Conservation (phyloP, 2,888 invertebrate genomes). For the Pandemis heparana region DNA sequence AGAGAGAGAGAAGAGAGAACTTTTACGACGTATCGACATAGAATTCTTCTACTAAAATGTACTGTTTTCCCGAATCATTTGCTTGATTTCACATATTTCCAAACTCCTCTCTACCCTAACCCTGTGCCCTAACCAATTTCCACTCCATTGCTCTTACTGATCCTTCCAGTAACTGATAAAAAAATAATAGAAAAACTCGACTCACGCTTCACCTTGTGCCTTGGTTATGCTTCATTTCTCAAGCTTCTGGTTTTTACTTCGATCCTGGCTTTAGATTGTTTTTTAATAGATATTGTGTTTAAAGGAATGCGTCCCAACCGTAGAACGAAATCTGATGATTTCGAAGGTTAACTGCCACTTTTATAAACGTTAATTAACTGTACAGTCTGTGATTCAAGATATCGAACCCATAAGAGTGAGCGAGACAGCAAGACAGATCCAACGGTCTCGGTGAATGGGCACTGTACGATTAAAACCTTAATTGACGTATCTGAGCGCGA, state of each 20-base stretch:
- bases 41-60: too few species aligned
- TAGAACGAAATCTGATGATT: constrained; percentile 30
- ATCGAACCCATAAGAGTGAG: too few species aligned
- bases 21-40: too few species aligned
- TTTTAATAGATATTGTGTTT: constrained; percentile 19
- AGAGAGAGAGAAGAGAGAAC: too few species aligned
- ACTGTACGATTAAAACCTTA: background rate
- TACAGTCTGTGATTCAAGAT: too few species aligned
- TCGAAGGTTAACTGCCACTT: background rate
- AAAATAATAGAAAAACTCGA: background rate
- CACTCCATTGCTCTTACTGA: too few species aligned
- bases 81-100: too few species aligned
- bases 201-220: constrained; percentile 1
- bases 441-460: background rate
- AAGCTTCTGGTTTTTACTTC: constrained; percentile 35
- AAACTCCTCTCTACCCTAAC: too few species aligned
- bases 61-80: too few species aligned
- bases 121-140: too few species aligned
- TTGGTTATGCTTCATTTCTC: constrained; percentile 27
- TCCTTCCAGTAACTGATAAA: too few species aligned
- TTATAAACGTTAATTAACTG: background rate
- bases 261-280: constrained; percentile 24
- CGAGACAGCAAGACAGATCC: too few species aligned
- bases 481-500: background rate
- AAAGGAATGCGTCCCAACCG: constrained; percentile 9